Conservation (phyloP, 2,113 vertebrate species). For the Epinephelus lanceolatus region DNA sequence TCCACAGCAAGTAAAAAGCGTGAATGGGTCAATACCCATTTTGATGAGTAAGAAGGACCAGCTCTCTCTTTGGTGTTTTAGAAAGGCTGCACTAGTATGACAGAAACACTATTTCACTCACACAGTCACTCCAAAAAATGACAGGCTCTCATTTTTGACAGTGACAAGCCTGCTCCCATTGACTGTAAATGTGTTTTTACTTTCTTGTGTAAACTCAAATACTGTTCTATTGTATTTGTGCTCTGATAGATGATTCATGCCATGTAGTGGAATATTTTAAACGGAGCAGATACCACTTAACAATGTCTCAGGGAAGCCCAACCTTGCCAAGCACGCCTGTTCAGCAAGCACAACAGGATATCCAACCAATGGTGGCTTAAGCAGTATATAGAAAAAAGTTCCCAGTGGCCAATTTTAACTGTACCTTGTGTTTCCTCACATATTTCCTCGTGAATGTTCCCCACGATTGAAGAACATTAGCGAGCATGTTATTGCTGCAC, state of each 20-base stretch:
- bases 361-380: background rate
- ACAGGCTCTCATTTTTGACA: background rate
- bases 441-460: background rate
- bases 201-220: background rate
- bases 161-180: background rate
- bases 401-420: background rate
- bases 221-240: background rate
- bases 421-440: slow-evolving; percentile 1
- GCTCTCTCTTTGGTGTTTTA: slow-evolving; percentile 48
- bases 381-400: slow-evolving; percentile 4
- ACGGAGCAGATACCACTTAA: background rate
- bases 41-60: slow-evolving; percentile 56
- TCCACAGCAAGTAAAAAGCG: slow-evolving; percentile 68
- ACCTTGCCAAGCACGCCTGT: slow-evolving; percentile 2
- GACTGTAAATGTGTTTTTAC: background rate
- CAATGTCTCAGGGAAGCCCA: background rate
- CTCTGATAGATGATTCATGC: background rate
- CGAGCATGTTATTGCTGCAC: background rate
- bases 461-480: background rate
- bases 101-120: slow-evolving; percentile 23
- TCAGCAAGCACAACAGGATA: slow-evolving; percentile 46
- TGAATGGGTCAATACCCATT: slow-evolving; percentile 72
- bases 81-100: slow-evolving; percentile 37
- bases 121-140: background rate
- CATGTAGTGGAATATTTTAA: background rate